phyloP scores from a whole-genome alignment of 2,888 invertebrate species.

The Apantesis nais region DNA sequence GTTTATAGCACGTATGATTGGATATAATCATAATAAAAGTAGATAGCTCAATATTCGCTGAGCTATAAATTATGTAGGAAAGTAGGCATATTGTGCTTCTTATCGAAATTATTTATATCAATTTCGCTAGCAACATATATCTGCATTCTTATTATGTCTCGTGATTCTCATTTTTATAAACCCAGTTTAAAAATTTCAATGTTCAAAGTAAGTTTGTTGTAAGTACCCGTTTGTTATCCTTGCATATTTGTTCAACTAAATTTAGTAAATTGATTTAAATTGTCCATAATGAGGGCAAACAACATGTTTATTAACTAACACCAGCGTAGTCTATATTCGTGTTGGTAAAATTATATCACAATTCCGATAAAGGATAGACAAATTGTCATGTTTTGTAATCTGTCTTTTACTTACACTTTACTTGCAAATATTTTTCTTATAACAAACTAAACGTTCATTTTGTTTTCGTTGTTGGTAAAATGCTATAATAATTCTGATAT shows the following conservation, averaged over 20 bases:
- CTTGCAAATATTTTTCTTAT: neutral
- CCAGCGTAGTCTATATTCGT: neutral
- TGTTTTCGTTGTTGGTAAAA: neutral
- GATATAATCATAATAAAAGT: neutral
- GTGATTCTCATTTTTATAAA: neutral
- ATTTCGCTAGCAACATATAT: neutral
- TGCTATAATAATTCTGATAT: neutral
- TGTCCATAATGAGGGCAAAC: conserved; percentile 16
- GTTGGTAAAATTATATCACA: conserved; percentile 1
- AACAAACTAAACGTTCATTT: too few relatives aligned
- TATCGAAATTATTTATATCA: neutral
- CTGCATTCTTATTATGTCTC: neutral
- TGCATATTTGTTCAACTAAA: conserved; percentile 21
- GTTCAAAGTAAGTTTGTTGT: neutral
- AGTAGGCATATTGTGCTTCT: neutral
- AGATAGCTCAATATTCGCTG: neutral
- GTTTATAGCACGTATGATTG: neutral
- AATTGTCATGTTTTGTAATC: neutral
- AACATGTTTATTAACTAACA: neutral
- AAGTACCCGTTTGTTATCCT: neutral
- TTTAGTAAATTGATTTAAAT: conserved; percentile 40
- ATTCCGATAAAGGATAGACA: neutral
- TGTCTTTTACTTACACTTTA: neutral
- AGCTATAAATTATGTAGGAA: neutral
- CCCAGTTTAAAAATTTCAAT: neutral